These are phyloP conservation scores for Anthopleura sola DNA, from an alignment of 64 coral and sea anemone species.

Conservation along the genomic window DNA sequence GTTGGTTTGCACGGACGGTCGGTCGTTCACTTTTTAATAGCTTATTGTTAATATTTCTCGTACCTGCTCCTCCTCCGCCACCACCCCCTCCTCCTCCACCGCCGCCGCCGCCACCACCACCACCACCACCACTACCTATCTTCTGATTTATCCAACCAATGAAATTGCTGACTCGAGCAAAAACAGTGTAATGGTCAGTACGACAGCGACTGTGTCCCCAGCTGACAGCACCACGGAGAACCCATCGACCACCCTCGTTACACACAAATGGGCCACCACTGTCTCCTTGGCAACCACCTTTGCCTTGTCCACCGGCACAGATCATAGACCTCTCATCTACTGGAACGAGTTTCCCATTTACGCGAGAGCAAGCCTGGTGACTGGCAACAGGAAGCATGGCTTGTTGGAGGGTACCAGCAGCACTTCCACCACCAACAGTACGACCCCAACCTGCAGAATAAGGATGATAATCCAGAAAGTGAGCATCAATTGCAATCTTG, in stretches of 20 bases:
- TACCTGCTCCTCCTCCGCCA: neutral
- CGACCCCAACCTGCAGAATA: constrained; percentile 40
- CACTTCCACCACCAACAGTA: neutral
- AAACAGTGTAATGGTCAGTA: constrained; percentile 53
- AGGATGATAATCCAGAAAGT: no score
- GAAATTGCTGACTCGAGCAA: constrained; percentile 50
- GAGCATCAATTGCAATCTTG: no score
- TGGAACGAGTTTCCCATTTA: neutral
- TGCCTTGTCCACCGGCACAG: constrained; percentile 45
- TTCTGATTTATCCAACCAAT: constrained; percentile 44
- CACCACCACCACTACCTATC: constrained; percentile 6
- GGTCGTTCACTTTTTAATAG: no score
- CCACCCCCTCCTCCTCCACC: neutral
- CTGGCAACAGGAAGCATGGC: constrained; percentile 42
- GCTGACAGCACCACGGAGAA: constrained; percentile 54
- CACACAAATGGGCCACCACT: constrained; percentile 70
- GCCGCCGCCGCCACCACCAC: neutral
- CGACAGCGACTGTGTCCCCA: constrained; percentile 50
- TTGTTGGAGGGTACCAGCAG: constrained; percentile 36
- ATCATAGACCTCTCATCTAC: constrained; percentile 38
- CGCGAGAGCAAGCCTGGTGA: neutral
- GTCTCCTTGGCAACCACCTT: constrained; percentile 48
- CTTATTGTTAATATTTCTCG: no score
- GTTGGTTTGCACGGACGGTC: no score
- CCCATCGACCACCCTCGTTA: constrained; percentile 33